Percentiles rank a stretch among this genome's conserved stretches.
Evolutionary conservation across 2,888 invertebrate species (phyloP).

Genomic region (Hetaerina titia): DNA sequence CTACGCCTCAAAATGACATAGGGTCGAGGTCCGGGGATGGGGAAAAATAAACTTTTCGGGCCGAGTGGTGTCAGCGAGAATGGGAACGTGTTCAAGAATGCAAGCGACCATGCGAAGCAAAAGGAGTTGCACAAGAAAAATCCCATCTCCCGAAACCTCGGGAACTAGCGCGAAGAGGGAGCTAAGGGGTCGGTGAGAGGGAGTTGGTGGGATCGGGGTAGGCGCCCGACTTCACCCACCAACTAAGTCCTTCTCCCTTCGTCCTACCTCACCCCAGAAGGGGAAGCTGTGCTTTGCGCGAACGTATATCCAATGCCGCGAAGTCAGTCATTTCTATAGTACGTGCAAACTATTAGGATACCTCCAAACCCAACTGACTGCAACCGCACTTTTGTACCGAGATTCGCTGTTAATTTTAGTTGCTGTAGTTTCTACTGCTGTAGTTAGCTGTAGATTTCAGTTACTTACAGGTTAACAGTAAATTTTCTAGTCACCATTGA

Average conservation of each 20-base stretch:
- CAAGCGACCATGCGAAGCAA: not conserved
- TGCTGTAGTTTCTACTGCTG: too few species aligned
- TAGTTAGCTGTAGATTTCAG: too few species aligned
- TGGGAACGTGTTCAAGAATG: not conserved
- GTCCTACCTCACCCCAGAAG: not conserved
- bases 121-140: not conserved
- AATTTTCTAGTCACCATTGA: too few species aligned
- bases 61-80: not conserved
- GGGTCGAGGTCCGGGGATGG: too few species aligned
- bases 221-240: not conserved
- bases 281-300: not conserved
- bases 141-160: not conserved
- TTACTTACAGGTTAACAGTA: too few species aligned
- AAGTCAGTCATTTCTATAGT: not conserved
- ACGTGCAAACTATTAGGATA: not conserved
- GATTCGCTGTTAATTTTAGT: too few species aligned
- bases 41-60: not conserved
- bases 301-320: not conserved
- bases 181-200: not conserved
- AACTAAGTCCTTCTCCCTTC: not conserved
- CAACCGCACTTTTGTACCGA: not conserved
- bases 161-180: not conserved
- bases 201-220: not conserved
- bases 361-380: not conserved
- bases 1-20: too few species aligned